Conservation (phyloP, 1,140 invertebrate genomes). For the Trachymyrmex septentrionalis region DNA sequence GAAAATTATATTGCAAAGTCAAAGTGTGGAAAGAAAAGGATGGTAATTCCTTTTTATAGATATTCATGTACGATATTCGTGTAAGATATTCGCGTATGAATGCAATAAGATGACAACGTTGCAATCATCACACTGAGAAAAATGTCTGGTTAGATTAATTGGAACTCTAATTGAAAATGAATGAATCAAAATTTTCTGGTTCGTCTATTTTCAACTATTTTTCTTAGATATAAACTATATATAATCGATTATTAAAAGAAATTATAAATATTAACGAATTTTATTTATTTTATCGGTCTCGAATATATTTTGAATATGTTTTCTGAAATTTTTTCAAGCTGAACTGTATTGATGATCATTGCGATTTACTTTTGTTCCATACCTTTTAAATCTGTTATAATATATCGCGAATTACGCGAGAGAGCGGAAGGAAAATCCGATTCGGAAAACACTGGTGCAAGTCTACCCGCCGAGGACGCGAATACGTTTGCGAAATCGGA, state of each 20-base stretch:
- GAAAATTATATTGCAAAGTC: neutral
- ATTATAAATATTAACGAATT: neutral
- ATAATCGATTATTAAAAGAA: neutral
- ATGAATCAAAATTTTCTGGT: too few species aligned
- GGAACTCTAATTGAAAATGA: too few species aligned
- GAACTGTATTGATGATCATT: neutral
- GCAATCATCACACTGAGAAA: neutral
- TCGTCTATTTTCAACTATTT: too few species aligned
- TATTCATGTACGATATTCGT: too few species aligned
- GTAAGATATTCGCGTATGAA: neutral
- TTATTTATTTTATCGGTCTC: neutral
- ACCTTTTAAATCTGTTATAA: neutral
- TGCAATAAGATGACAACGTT: neutral
- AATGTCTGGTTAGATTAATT: too few species aligned
- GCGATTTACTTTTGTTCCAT: neutral
- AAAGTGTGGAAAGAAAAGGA: neutral
- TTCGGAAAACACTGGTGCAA: conserved; percentile 16
- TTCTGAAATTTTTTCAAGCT: neutral
- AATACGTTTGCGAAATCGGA: neutral
- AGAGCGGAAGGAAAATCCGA: conserved; percentile 10
- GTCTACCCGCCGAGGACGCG: conserved; percentile 10
- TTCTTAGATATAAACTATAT: neutral
- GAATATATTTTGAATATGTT: neutral
- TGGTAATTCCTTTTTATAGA: neutral
- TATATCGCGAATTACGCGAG: neutral